Conservation (phyloP, 2,113 vertebrate genomes). For the Hystrix cristata region DNA sequence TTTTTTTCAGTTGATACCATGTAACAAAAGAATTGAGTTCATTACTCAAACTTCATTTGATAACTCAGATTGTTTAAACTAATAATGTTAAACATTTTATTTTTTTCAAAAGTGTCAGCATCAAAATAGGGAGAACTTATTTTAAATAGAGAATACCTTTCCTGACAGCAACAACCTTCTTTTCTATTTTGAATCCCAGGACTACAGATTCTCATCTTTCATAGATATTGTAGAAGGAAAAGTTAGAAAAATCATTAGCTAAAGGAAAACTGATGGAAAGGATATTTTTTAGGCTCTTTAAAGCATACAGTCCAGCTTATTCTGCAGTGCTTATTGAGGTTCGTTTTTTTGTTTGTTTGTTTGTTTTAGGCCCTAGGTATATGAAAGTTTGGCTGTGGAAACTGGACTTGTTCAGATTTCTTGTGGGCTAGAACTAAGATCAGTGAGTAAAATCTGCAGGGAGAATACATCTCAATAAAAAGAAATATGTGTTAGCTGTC, state of each 20-base stretch:
- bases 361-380: neutral
- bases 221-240: constrained; percentile 18
- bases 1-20: constrained; percentile 54
- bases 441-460: neutral
- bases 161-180: neutral
- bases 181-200: constrained; percentile 34
- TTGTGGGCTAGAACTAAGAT: neutral
- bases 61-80: constrained; percentile 33
- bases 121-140: constrained; percentile 53
- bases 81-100: neutral
- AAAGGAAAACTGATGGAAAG: constrained; percentile 7
- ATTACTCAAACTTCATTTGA: constrained; percentile 50
- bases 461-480: neutral
- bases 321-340: neutral
- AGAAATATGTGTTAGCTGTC: neutral
- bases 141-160: constrained; percentile 58
- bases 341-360: constrained; percentile 37
- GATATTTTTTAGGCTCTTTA: neutral
- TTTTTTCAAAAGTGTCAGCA: constrained; percentile 20
- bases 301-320: neutral
- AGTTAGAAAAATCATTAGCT: neutral
- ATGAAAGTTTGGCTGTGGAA: neutral
- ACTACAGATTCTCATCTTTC: constrained; percentile 30
- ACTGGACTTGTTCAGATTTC: constrained; percentile 18
- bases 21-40: constrained; percentile 34